Percentiles rank a stretch among this genome's conserved stretches.
These are phyloP conservation scores for Enteromius anoplus DNA, from an alignment of 2,797 vertebrate genomes.

Conservation along the genomic window DNA sequence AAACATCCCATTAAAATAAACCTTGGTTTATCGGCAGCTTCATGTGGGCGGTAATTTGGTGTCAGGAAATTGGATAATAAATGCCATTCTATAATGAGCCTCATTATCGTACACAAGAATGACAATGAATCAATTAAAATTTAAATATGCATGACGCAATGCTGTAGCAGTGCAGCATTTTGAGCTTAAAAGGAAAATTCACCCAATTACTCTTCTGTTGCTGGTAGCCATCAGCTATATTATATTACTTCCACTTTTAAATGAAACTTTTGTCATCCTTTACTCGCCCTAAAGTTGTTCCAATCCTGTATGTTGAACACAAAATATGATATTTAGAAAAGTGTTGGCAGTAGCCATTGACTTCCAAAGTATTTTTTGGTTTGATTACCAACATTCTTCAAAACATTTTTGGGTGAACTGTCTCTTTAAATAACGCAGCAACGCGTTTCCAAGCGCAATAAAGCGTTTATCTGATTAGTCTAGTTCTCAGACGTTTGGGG, in stretches of 20 bases:
- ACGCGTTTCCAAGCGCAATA: not conserved
- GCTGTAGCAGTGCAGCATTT: not conserved
- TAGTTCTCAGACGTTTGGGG: constrained; percentile 68
- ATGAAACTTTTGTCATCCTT: not conserved
- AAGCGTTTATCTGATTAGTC: constrained; percentile 1
- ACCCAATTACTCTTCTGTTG: not conserved
- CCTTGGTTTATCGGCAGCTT: not conserved
- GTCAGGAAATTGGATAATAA: not conserved
- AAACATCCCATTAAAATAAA: not conserved
- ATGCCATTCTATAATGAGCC: not conserved
- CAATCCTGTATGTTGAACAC: not conserved
- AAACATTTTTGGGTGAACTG: not conserved
- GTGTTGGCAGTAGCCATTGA: not conserved
- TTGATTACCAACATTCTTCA: not conserved
- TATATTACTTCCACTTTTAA: not conserved
- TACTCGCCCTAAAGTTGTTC: not conserved
- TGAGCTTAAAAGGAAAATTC: not conserved
- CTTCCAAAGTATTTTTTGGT: not conserved
- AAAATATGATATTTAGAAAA: not conserved
- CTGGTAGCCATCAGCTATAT: not conserved
- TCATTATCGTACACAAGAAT: not conserved
- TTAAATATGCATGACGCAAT: not conserved
- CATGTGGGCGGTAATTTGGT: not conserved
- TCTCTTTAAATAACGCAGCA: not conserved
- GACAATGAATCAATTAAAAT: not conserved